Conservation (phyloP, 2,797 vertebrate species). For the Phrynocephalus vlangalii region DNA sequence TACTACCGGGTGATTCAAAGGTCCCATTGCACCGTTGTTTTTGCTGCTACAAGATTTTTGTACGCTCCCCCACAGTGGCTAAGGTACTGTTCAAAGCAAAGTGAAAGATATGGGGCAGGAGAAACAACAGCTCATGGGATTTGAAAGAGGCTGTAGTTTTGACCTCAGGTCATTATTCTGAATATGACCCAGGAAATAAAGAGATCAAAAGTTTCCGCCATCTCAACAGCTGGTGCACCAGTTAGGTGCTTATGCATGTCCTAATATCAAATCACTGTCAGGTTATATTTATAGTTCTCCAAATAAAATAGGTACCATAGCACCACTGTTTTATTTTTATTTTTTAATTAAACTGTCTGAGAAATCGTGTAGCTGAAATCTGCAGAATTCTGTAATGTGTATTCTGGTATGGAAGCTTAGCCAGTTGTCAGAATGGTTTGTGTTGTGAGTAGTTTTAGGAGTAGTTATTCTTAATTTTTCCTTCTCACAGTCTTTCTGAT, state of each 20-base stretch:
- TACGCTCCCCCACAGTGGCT: conserved; percentile 4
- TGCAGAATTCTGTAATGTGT: not conserved
- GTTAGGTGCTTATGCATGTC: not conserved
- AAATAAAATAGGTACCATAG: not conserved
- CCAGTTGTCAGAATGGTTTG: no score
- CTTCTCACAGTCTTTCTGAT: not conserved
- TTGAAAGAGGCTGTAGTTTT: conserved; percentile 35
- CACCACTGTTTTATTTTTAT: no score
- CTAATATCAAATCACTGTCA: not conserved
- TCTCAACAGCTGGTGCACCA: conserved; percentile 16
- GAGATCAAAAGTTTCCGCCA: conserved; percentile 50
- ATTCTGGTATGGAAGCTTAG: not conserved
- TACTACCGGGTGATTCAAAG: conserved; percentile 67
- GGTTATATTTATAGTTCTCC: not conserved
- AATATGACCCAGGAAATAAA: conserved; percentile 36
- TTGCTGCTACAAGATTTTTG: conserved; percentile 24
- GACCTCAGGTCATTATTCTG: conserved; percentile 32
- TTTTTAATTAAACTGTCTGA: not conserved
- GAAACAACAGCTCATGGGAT: conserved; percentile 29
- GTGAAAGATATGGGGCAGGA: conserved; percentile 26
- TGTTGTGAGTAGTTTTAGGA: no score
- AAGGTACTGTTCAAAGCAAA: conserved; percentile 37
- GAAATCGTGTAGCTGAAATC: not conserved
- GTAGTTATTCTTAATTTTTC: conserved; percentile 2
- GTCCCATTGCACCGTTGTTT: conserved; percentile 40